Evolutionary conservation across 2,888 invertebrate genomes (phyloP).

Genomic region (Sminthurinus aureus): DNA sequence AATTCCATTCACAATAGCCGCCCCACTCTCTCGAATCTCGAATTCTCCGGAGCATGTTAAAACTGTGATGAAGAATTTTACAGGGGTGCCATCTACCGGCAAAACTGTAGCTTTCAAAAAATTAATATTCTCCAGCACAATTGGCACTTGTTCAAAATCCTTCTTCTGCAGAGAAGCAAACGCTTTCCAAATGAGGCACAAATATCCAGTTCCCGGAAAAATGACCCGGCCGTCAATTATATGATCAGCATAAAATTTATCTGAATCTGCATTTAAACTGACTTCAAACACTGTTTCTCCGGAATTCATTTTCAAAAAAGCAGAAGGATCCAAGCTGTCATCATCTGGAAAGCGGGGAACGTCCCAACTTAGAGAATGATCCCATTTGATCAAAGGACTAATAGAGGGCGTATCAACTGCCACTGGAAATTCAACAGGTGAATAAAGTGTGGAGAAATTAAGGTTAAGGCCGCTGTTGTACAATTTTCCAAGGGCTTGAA

Average conservation of each 20-base stretch:
- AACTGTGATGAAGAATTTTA: slow-evolving; percentile 81
- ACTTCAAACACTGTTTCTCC: slow-evolving; percentile 33
- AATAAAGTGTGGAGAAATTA: slow-evolving; percentile 78
- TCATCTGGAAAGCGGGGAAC: background rate
- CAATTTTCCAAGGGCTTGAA: slow-evolving; percentile 74
- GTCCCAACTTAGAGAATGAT: slow-evolving; percentile 68
- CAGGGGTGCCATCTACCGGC: slow-evolving; percentile 69
- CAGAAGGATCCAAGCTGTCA: too few species aligned
- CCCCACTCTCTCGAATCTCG: slow-evolving; percentile 63
- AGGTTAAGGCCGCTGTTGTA: slow-evolving; percentile 80
- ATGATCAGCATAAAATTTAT: slow-evolving; percentile 79
- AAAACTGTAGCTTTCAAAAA: slow-evolving; percentile 85
- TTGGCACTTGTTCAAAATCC: slow-evolving; percentile 74
- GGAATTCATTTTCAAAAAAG: too few species aligned
- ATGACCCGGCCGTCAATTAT: slow-evolving; percentile 87
- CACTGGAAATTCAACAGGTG: slow-evolving; percentile 80
- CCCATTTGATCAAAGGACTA: slow-evolving; percentile 85
- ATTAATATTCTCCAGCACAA: slow-evolving; percentile 83
- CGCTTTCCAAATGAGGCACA: slow-evolving; percentile 84
- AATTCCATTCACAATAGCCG: slow-evolving; percentile 62
- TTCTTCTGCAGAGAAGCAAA: slow-evolving; percentile 74
- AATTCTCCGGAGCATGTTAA: slow-evolving; percentile 76
- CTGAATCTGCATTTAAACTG: slow-evolving; percentile 68
- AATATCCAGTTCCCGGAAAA: slow-evolving; percentile 94
- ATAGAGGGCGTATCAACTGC: slow-evolving; percentile 86